Percentiles rank a stretch among this genome's conserved stretches.
These are phyloP conservation scores for Batillaria attramentaria DNA, from an alignment of 1,140 invertebrate genomes.

Conservation along the genomic window DNA sequence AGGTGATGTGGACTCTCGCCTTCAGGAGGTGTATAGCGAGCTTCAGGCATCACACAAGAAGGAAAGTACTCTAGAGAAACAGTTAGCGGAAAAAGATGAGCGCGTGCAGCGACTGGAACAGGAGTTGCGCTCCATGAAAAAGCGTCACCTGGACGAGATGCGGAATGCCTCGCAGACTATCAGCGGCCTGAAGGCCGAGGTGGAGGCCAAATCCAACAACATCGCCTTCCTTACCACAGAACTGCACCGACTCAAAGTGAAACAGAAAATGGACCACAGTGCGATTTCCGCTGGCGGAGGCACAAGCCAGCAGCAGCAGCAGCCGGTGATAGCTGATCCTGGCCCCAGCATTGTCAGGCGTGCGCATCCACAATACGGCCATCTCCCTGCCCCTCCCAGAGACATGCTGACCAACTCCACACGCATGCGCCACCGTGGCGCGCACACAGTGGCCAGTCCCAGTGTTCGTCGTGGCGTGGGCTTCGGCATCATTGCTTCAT, in stretches of 20 bases:
- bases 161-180: constrained; percentile 39
- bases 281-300: background rate
- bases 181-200: constrained; percentile 50
- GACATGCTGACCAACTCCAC: constrained; percentile 28
- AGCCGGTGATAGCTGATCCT: constrained; percentile 21
- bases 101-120: constrained; percentile 16
- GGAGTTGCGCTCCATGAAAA: constrained; percentile 29
- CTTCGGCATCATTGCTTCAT: constrained; percentile 8
- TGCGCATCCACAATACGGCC: constrained; percentile 39
- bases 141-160: constrained; percentile 37
- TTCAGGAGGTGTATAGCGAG: constrained; percentile 26
- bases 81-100: constrained; percentile 33
- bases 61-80: constrained; percentile 24
- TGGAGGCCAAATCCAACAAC: constrained; percentile 60
- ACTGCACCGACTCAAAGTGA: constrained; percentile 56
- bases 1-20: background rate
- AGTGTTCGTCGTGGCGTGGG: background rate
- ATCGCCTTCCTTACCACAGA: constrained; percentile 63
- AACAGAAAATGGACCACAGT: constrained; percentile 40
- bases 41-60: constrained; percentile 23
- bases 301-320: constrained; percentile 19
- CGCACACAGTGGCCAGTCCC: background rate
- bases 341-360: constrained; percentile 38
- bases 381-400: constrained; percentile 37
- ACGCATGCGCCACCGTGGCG: constrained; percentile 32